Conservation (phyloP, 2,113 vertebrate genomes). For the Pseudorectes ferrugineus region DNA sequence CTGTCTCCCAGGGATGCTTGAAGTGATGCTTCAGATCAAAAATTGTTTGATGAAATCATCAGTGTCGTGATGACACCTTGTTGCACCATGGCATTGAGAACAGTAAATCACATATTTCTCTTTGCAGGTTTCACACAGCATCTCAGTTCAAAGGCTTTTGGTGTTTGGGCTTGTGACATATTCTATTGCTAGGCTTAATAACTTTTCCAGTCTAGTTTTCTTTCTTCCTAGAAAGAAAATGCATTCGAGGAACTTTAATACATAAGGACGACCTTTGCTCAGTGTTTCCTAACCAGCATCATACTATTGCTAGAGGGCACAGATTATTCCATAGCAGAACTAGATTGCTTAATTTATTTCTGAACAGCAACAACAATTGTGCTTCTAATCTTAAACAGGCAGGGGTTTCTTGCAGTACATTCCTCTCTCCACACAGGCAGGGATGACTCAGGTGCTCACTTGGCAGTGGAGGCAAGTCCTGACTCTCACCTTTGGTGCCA, state of each 20-base stretch:
- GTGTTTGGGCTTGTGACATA: background rate
- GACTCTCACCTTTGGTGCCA: background rate
- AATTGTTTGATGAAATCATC: background rate
- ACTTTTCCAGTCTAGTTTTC: background rate
- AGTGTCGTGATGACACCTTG: accelerated
- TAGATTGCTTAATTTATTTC: background rate
- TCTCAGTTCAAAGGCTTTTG: background rate
- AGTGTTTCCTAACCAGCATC: background rate
- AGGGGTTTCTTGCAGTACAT: background rate
- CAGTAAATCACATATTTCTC: background rate
- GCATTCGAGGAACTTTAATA: background rate
- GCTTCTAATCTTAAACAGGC: background rate
- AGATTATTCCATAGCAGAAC: background rate
- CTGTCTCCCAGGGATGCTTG: background rate
- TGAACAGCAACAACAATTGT: background rate
- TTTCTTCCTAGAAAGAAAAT: background rate
- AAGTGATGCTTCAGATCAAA: background rate
- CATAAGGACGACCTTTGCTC: accelerated
- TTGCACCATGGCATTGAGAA: background rate
- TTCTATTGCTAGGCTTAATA: background rate
- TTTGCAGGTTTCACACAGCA: background rate
- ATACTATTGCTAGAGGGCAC: background rate
- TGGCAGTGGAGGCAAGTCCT: background rate
- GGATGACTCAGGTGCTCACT: background rate
- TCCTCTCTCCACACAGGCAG: background rate